phyloP scores from a whole-genome alignment of 2,797 vertebrate genomes.

The Myripristis jacobus region DNA sequence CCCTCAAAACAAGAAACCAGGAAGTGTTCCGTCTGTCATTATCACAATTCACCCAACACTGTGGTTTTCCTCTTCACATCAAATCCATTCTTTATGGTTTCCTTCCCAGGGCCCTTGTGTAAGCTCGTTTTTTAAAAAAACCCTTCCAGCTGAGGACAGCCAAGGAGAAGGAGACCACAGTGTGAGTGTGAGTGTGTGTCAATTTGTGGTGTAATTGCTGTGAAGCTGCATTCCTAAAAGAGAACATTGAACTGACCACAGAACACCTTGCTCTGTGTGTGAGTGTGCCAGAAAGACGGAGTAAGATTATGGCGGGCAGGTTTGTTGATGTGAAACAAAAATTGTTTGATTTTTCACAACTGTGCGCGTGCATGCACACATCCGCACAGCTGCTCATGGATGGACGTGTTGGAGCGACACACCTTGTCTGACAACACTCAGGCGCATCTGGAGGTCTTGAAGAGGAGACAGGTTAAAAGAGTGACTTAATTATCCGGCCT shows the following conservation, averaged over 20 bases:
- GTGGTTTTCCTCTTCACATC: conserved; percentile 77
- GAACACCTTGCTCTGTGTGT: conserved; percentile 73
- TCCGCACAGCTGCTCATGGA: conserved; percentile 84
- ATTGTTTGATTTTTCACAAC: conserved; percentile 54
- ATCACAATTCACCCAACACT: conserved; percentile 70
- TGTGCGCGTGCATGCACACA: conserved; percentile 47
- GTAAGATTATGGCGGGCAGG: conserved; percentile 39
- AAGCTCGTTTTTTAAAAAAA: conserved; percentile 61
- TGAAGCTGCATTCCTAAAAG: conserved; percentile 65
- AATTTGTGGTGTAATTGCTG: conserved; percentile 53
- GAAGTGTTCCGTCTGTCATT: conserved; percentile 79
- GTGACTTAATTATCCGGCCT: conserved; percentile 70
- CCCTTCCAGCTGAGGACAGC: conserved; percentile 74
- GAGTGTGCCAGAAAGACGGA: conserved; percentile 61
- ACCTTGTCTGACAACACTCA: conserved; percentile 88
- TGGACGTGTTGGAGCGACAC: conserved; percentile 89
- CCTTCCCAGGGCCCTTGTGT: conserved; percentile 60
- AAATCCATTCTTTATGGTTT: conserved; percentile 74
- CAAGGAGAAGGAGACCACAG: conserved; percentile 56
- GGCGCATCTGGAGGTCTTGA: conserved; percentile 89
- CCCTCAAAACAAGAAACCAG: conserved; percentile 74
- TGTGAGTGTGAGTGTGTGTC: conserved; percentile 43
- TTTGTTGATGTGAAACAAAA: conserved; percentile 63
- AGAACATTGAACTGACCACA: conserved; percentile 76
- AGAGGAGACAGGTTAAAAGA: conserved; percentile 81